Base-by-base conservation (phyloP, 2,888 invertebrate species). In the Linhomoeus sp. region DNA sequence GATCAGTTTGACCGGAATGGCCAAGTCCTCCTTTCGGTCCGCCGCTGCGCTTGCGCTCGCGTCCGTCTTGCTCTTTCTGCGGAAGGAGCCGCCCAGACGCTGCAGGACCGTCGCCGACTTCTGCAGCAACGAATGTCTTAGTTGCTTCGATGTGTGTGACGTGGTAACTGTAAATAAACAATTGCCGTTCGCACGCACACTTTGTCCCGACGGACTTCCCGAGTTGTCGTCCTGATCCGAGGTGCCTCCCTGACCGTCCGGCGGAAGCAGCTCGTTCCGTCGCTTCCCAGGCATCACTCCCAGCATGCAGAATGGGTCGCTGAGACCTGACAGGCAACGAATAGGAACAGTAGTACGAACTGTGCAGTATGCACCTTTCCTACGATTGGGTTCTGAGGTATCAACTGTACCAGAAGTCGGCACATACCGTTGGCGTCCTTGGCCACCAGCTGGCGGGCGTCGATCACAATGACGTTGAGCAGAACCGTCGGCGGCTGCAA, bases 391-490 rank as follows among this genome's bases (percentile, higher is more conserved):
- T n/a, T n/a, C n/a, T n/a, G n/a, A n/a, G n/a, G n/a, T n/a, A n/a
- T n/a, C n/a, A n/a, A n/a, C n/a, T n/a, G n/a, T n/a, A n/a, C n/a
- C n/a, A n/a, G n/a, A n/a, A n/a, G n/a, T n/a, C n/a, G n/a, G n/a
- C n/a, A n/a, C n/a, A n/a, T n/a, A 86, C 90, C 90, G 69, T 92
- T 88, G 41, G 88, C 86, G 70, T 92, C 92, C 69, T 92, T 92
- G 12, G 92, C 92, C 68, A 92, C 88, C 45, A 94, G 73, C 46
- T 84, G 84, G 65, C 83, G 80, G 0, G 87, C 90, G 69, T 88
- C 87, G 39, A 86, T 73, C 35, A 94, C 83, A 39, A 82, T 76
- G 52, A 85, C 81, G 63, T 86, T 88, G 52, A 94, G 75, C 38
- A 92, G 82, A 50, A 90, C 80, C 51, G 87, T 85, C 39, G 90